Base-by-base conservation (phyloP, 2,888 invertebrate genomes). In the Dasysyrphus albostriatus region DNA sequence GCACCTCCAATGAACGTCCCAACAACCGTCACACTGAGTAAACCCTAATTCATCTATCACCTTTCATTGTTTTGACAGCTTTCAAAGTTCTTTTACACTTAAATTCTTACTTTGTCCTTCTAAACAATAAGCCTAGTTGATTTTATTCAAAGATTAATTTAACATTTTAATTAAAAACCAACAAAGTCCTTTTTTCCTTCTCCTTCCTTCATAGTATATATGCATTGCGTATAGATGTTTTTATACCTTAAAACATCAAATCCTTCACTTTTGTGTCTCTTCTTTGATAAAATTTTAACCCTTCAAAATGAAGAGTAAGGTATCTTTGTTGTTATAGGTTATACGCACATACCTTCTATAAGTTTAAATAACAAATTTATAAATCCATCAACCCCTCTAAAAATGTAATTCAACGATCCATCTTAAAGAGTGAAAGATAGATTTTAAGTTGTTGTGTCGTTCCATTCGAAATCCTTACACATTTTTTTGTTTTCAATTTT, bases 91-190 rank as follows among this genome's bases (percentile, higher is more conserved):
- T 49, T 72, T 67, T 76, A 42, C 51, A 72, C 70, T 65, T 80
- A 51, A 49, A 69, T 29, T 67, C 67, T 16, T 67, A 49, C 19
- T 19, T 61, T 61, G 61, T 49, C 34, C 49, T 67, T 67, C 9
- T 14, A 67, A 16, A 67, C 67, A 67, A 54, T 69, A 67, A 72
- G 65, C 81, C 72, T 39, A 67, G 19, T 67, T 51, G 49, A 81
- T 81, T 84, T 63, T 76, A 29, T 47, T 85, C 44, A 39, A 32
- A 81, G 82, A 70, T 82, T 74, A 74, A 78, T 82, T 87, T 78
- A 81, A 77, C 74, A 87, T 87, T 82, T 87, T 87, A 87, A 87
- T 87, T 87, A 87, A 87, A 85, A 87, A 82, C 74, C 82, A 87
- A 87, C 85, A 87, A 77, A 67, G 47, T 49, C 44, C 76, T 58